These are phyloP conservation scores for Calypte anna DNA, from an alignment of 2,113 vertebrate genomes.

Conservation along the genomic window DNA sequence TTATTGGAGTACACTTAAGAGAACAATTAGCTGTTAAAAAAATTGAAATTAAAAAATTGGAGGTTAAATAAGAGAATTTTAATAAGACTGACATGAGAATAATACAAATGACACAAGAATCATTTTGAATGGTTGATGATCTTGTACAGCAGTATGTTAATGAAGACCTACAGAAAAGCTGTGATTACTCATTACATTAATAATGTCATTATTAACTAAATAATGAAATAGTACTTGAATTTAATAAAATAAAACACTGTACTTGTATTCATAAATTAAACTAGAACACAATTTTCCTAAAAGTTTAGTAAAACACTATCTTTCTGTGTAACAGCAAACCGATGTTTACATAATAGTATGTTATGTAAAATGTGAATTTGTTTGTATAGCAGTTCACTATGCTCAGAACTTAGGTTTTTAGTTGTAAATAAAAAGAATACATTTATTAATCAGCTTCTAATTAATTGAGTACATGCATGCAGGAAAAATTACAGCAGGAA, in stretches of 20 bases:
- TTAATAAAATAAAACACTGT: not conserved
- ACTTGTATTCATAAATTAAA: not conserved
- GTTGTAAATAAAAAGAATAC: not conserved
- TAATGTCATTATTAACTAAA: not conserved
- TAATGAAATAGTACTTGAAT: not conserved
- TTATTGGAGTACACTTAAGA: not conserved
- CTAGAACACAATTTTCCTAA: not conserved
- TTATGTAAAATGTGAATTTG: slow-evolving; percentile 20
- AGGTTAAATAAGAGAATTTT: not conserved
- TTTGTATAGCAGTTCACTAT: not conserved
- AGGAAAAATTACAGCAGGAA: not conserved
- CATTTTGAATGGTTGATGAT: not conserved
- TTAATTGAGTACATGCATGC: not conserved
- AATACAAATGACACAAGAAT: not conserved
- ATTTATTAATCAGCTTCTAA: slow-evolving; percentile 7
- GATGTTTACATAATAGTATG: slow-evolving; percentile 27
- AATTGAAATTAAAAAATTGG: not conserved
- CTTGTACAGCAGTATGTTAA: not conserved
- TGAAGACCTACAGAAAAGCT: not conserved
- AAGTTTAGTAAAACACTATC: not conserved
- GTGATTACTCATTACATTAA: not conserved
- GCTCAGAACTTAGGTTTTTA: not conserved
- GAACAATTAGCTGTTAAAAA: not conserved
- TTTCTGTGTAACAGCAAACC: not conserved
- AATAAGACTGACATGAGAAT: not conserved